Conservation (phyloP, 2,113 vertebrate genomes). For the Sclerurus mexicanus region DNA sequence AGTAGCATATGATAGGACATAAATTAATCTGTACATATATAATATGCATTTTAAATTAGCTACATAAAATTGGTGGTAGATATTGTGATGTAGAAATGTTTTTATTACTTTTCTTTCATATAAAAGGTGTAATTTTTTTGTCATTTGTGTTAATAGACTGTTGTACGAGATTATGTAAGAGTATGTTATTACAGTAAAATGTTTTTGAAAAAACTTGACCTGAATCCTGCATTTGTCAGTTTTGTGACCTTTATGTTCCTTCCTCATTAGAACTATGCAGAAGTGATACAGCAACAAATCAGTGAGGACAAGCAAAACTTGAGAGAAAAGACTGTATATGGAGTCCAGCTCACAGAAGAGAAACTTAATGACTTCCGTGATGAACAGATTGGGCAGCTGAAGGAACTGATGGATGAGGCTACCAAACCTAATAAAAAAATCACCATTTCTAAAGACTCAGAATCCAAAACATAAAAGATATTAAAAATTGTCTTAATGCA, state of each 20-base stretch:
- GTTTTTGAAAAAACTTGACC: background rate
- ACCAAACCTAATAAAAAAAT: conserved; percentile 84
- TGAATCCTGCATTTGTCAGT: background rate
- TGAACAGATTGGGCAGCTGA: conserved; percentile 89
- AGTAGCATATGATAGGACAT: background rate
- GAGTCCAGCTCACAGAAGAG: conserved; percentile 76
- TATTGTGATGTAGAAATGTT: background rate
- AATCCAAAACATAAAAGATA: conserved; percentile 31
- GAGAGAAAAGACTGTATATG: conserved; percentile 64
- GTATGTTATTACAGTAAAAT: background rate
- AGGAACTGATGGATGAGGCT: conserved; percentile 89
- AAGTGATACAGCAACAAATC: conserved; percentile 76
- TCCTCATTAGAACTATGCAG: conserved; percentile 72
- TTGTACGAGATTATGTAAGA: background rate
- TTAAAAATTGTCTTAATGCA: background rate
- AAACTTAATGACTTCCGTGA: conserved; percentile 82
- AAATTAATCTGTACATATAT: background rate
- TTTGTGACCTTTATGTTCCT: background rate
- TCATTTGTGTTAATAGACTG: background rate
- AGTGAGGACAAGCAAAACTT: conserved; percentile 60
- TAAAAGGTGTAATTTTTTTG: background rate
- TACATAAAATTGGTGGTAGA: background rate
- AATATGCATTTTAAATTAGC: background rate
- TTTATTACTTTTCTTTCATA: background rate
- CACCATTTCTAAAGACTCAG: conserved; percentile 71